Base-by-base conservation (phyloP, 37 sponge, comb jelly and placozoan genomes). In the Geodia barretti region DNA sequence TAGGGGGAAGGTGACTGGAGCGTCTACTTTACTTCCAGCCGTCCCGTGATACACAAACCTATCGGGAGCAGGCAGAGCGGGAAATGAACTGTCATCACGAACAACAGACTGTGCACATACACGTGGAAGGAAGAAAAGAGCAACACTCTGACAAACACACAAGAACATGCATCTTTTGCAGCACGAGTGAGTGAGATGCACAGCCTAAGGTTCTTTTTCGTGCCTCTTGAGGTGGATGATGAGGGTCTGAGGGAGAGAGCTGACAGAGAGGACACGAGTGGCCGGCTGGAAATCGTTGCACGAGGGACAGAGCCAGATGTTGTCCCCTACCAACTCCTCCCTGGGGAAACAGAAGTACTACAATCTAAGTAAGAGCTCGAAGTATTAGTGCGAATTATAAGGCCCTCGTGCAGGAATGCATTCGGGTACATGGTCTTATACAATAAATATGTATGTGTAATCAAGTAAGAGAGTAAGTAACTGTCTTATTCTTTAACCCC, bases 181-280 rank as follows among this genome's bases (percentile, higher is more conserved):
- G n/a, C n/a, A n/a, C n/a, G n/a, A n/a, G n/a, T n/a, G n/a, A n/a
- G n/a, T 72, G 37, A 72, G 28, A 17, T 42, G 64, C 64, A 4
- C 8, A 1, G 32, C 30, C 28, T 23, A 58, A 19, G 60, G n/a
- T 36, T 80, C n/a, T n/a, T n/a, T n/a, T n/a, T n/a, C n/a, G n/a
- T n/a, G n/a, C 90, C 90, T 87, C 81, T 92, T 92, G 72, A 92
- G 66, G 9, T 92, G 92, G 0, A 92, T 66, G 29, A 92, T 92
- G 25, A 92, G 73, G 0, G 85, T 87, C 39, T 62, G 41, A 30
- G 92, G 92, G 3, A 88, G 69, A 1, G 65, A 59, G 38, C 78
- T 59, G 9, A 88, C 68, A 25, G 59, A 47, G 31, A 92, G 69
- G 0, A 62, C 62, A 14, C 73, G 63, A 4, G 37, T 33, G 0